These are phyloP conservation scores for Drosophila serrata DNA, from an alignment of 1,140 invertebrate species.

Conservation along the genomic window DNA sequence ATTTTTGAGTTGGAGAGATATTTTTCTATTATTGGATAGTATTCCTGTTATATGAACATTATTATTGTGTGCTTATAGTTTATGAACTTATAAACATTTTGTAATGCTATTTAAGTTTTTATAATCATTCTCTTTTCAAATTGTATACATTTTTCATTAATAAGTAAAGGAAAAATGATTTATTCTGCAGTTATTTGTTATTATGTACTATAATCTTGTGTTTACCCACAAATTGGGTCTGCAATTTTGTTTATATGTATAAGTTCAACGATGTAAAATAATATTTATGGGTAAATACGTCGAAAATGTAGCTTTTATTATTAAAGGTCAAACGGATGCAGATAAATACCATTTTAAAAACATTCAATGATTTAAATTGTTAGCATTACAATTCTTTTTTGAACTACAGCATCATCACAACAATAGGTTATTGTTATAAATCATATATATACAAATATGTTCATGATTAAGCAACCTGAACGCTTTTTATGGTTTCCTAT, in stretches of 20 bases:
- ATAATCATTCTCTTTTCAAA: neutral
- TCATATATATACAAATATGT: neutral
- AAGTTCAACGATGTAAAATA: neutral
- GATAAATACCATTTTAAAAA: neutral
- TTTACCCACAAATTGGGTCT: slow-evolving; percentile 9
- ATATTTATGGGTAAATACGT: neutral
- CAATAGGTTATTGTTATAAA: neutral
- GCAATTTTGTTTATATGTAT: neutral
- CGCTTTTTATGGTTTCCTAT: neutral
- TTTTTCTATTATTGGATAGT: neutral
- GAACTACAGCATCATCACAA: neutral
- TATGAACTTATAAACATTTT: neutral
- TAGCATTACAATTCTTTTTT: too few species aligned
- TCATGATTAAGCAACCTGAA: neutral
- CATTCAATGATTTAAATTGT: neutral
- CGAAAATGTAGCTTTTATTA: neutral
- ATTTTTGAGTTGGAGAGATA: neutral
- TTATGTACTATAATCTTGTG: neutral
- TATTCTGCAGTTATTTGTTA: too few species aligned
- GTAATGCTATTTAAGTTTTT: too few species aligned
- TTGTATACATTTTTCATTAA: neutral
- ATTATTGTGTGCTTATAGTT: neutral
- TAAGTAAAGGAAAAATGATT: neutral
- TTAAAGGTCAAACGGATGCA: neutral
- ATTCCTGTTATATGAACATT: neutral